Evolutionary conservation across 2,113 vertebrate genomes (phyloP).

Genomic region (Otocyon megalotis): DNA sequence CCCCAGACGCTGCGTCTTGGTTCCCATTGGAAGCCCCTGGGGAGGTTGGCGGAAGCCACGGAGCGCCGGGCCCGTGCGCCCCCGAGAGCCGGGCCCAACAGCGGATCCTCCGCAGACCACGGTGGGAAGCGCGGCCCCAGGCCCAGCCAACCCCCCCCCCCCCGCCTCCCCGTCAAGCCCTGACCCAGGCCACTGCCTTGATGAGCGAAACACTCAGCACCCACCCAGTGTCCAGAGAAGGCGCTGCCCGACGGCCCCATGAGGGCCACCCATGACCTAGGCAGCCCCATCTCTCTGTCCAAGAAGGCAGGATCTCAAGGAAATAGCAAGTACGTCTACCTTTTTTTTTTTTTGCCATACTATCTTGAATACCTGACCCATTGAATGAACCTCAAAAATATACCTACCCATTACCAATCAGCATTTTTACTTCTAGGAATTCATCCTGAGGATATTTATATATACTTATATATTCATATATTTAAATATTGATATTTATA

Average conservation of each 20-base stretch:
- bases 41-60: too few relatives aligned
- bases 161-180: neutral
- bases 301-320: neutral
- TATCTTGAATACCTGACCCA: neutral
- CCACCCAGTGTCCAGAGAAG: neutral
- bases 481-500: too few relatives aligned
- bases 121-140: too few relatives aligned
- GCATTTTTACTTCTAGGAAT: constrained; percentile 39
- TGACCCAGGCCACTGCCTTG: neutral
- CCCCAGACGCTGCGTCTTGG: too few relatives aligned
- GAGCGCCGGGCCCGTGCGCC: too few relatives aligned
- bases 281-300: neutral
- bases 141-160: neutral
- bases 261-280: neutral
- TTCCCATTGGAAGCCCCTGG: too few relatives aligned
- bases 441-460: neutral
- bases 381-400: neutral
- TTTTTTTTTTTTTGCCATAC: neutral
- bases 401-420: neutral
- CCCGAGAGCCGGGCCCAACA: too few relatives aligned
- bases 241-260: neutral
- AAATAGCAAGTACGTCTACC: neutral
- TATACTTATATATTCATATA: too few relatives aligned
- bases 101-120: too few relatives aligned
- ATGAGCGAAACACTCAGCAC: neutral